Evolutionary conservation across 2,797 vertebrate species (phyloP).

Genomic region (Florisuga fusca): DNA sequence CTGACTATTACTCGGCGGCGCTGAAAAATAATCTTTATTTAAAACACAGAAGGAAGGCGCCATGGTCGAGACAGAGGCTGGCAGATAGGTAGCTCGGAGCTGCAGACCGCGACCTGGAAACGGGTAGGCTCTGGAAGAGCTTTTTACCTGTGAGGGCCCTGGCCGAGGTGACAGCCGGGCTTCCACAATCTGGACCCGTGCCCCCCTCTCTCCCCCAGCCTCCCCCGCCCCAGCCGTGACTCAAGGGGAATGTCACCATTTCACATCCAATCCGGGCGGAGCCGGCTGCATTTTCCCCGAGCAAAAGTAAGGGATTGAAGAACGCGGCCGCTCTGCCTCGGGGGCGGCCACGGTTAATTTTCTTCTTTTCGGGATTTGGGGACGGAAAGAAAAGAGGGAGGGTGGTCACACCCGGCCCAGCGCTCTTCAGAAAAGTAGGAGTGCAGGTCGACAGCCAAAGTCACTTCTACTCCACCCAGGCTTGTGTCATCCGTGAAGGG

Average conservation of each 20-base stretch:
- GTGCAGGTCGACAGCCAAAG: not conserved
- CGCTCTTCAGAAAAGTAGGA: not conserved
- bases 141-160: not conserved
- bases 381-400: not conserved
- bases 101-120: not conserved
- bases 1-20: not conserved
- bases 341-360: not conserved
- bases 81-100: not conserved
- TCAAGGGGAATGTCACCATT: not conserved
- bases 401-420: rapidly evolving
- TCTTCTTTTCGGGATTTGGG: not conserved
- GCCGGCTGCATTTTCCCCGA: not conserved
- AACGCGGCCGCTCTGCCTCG: not conserved
- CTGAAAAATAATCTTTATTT: not conserved
- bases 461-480: not conserved
- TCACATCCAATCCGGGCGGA: not conserved
- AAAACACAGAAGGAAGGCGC: not conserved
- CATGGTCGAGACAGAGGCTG: not conserved
- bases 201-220: too few species aligned
- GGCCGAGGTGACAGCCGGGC: not conserved
- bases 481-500: not conserved
- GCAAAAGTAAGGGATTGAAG: not conserved
- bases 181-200: not conserved
- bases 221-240: not conserved
- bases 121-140: not conserved